Evolutionary conservation across 2,797 vertebrate species (phyloP), one percentile per base, ranked within the genome.

Genomic region (Galagoides demidoff): DNA sequence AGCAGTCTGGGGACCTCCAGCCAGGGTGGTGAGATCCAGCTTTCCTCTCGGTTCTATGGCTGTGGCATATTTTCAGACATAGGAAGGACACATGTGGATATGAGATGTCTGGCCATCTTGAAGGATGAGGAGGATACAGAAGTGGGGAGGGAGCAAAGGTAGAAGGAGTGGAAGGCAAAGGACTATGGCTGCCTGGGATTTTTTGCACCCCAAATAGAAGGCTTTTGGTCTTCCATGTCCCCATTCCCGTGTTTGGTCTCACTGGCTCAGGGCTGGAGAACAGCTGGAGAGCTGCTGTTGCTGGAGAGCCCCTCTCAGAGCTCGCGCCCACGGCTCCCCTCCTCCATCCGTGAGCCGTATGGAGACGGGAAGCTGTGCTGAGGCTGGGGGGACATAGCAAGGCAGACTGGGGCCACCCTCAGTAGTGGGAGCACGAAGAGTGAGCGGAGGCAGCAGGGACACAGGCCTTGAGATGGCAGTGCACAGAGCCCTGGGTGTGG

Each of bases 391-490:
- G 37, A 13, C 3, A 4, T 22, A 11, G 61, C 13, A 19, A 77
- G 45, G 77, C 77, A 45, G 27, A 29, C 8, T 14, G 31, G 45
- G 39, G 43, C 43, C 61, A 19, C 20, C 20, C 34, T 94, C 29
- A 1, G 37, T 34, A 45, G 16, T 31, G 37, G 55, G 37, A 57
- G 11, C 49, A 37, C 0, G 0, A n/a, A 43, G 59, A 49, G 34
- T 31, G 12, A 17, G 39, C 1, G 1, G 19, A 70, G 37, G 55
- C 27, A 29, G 7, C 39, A 6, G 27, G 59, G 63, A 19, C 0
- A 0, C 1, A 6, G 17, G 52, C 12, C 12, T 5, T 57, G 2
- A 27, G 31, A 16, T 4, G 1, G 27, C 39, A 14, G 16, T 13
- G 12, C 7, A 13, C 4, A 11, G n/a, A 43, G 29, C 29, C 74